phyloP scores from a whole-genome alignment of 1,140 invertebrate genomes.

The Listronotus oregonensis region DNA sequence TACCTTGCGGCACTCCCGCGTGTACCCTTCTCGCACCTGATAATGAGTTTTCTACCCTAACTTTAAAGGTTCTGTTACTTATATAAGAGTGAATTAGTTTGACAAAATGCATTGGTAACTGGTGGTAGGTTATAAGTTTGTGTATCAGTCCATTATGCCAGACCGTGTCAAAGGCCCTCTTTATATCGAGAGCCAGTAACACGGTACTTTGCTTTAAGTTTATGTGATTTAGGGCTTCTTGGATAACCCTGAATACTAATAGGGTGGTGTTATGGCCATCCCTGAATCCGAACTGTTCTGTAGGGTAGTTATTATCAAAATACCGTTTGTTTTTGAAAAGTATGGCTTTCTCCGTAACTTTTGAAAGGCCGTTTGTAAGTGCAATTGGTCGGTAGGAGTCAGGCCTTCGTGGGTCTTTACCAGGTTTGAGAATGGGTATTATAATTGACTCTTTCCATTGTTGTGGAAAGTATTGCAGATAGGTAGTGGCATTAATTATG shows the following conservation, averaged over 20 bases:
- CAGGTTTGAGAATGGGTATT: slow-evolving; percentile 49
- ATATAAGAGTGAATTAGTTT: slow-evolving; percentile 43
- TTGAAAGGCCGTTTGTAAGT: slow-evolving; percentile 45
- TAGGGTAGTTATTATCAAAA: not conserved
- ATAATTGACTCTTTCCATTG: slow-evolving; percentile 49
- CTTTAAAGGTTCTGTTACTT: slow-evolving; percentile 39
- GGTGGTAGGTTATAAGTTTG: slow-evolving; percentile 39
- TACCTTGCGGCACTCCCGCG: slow-evolving; percentile 47
- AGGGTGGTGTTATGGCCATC: not conserved
- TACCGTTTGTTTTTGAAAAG: not conserved
- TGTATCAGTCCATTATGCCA: slow-evolving; percentile 48
- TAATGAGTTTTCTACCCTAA: slow-evolving; percentile 35
- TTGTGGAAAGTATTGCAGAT: slow-evolving; percentile 45
- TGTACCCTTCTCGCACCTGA: slow-evolving; percentile 30
- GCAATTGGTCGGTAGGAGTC: slow-evolving; percentile 51
- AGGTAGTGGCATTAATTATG: slow-evolving; percentile 44
- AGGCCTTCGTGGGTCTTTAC: slow-evolving; percentile 42
- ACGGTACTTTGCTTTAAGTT: slow-evolving; percentile 32
- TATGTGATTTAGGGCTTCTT: slow-evolving; percentile 10
- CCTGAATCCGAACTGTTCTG: slow-evolving; percentile 50
- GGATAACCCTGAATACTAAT: slow-evolving; percentile 34
- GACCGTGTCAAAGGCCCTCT: slow-evolving; percentile 52
- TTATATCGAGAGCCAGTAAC: slow-evolving; percentile 45
- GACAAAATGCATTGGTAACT: slow-evolving; percentile 31
- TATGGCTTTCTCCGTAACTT: slow-evolving; percentile 50